These are phyloP conservation scores for Merops nubicus DNA, from an alignment of 2,113 vertebrate genomes.

Conservation along the genomic window DNA sequence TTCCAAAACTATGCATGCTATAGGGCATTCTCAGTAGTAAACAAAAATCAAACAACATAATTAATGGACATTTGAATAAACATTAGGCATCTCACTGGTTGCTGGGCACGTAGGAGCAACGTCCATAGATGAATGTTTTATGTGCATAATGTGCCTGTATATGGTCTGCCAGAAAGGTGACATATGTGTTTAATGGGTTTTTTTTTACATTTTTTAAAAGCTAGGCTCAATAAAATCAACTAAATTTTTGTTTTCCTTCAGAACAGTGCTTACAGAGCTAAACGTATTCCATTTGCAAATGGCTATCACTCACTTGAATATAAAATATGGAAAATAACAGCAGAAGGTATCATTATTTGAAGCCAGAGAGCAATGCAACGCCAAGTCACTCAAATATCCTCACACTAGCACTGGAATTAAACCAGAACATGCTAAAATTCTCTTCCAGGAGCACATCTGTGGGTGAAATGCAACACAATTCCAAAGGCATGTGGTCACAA, in stretches of 20 bases:
- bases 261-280: neutral
- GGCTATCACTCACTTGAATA: neutral
- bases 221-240: neutral
- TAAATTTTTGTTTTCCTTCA: neutral
- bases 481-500: neutral
- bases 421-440: neutral
- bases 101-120: neutral
- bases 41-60: neutral
- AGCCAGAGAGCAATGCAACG: neutral
- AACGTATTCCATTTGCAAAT: neutral
- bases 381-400: neutral
- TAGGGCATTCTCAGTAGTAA: neutral
- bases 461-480: neutral
- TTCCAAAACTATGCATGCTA: neutral
- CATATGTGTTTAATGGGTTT: too few relatives aligned
- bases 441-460: neutral
- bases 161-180: too few relatives aligned
- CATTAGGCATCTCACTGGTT: neutral
- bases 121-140: neutral
- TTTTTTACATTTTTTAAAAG: neutral
- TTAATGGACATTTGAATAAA: neutral
- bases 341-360: neutral
- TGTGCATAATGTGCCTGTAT: neutral
- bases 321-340: neutral
- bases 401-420: neutral